A percentile compares a stretch with the other conserved stretches of the same genome.
Evolutionary conservation across 2,797 vertebrate genomes (phyloP).

Genomic region (Cetoscarus ocellatus): DNA sequence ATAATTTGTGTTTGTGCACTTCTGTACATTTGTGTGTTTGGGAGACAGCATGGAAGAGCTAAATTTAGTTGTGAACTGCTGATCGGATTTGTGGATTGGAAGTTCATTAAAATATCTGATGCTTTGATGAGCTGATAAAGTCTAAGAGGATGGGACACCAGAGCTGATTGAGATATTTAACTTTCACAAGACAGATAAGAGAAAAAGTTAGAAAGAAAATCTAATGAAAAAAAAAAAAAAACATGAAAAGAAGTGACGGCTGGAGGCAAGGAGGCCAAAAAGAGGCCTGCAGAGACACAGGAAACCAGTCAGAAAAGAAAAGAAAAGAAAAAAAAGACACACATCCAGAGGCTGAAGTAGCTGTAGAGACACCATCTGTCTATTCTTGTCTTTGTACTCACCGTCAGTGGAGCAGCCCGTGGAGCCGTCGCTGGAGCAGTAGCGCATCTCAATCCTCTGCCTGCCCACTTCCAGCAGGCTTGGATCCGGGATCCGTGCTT

Average conservation of each 20-base stretch:
- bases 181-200: conserved; percentile 22
- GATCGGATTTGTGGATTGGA: conserved; percentile 67
- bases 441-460: conserved; percentile 97
- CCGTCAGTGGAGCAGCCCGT: conserved; percentile 96
- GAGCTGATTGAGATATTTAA: conserved; percentile 38
- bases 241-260: conserved; percentile 21
- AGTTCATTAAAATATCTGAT: conserved; percentile 71
- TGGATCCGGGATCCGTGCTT: conserved; percentile 92
- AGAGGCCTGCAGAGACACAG: conserved; percentile 47
- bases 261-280: conserved; percentile 49
- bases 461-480: conserved; percentile 93
- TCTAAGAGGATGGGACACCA: conserved; percentile 18
- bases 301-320: conserved; percentile 36
- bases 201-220: conserved; percentile 8
- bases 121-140: conserved; percentile 61
- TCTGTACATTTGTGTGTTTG: neutral
- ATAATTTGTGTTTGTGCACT: conserved; percentile 31
- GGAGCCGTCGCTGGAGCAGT: conserved; percentile 95
- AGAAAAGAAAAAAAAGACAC: conserved; percentile 41
- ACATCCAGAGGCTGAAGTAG: conserved; percentile 41
- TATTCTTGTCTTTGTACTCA: conserved; percentile 76
- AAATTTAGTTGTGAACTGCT: conserved; percentile 46
- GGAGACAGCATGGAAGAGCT: conserved; percentile 1
- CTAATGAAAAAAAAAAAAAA: conserved; percentile 38
- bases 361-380: conserved; percentile 43